Base-by-base conservation (phyloP, 2,888 invertebrate species). In the Sminthurides aquaticus region DNA sequence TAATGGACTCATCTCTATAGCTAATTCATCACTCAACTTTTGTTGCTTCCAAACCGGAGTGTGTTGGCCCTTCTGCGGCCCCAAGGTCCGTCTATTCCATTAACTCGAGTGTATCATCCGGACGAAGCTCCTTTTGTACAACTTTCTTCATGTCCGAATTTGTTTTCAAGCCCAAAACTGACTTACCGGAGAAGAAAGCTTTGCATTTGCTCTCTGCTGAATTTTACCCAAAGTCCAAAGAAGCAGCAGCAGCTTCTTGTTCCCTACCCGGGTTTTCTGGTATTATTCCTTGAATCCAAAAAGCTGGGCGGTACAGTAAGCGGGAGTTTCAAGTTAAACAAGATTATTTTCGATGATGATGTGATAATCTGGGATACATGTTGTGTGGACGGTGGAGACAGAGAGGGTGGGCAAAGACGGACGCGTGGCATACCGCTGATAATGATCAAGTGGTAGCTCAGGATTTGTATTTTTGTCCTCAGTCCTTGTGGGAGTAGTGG, bases 401-500 rank as follows among this genome's bases (percentile, higher is more conserved):
- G 15, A 34, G 15, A 34, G 43, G 8, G 5, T 34, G 43, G 43
- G 43, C 15, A 5, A 34, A 34, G 43, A 11, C n/a, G n/a, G n/a
- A n/a, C 43, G 15, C 43, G 43, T 34, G 43, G 43, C 43, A 15
- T 34, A 34, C 43, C 43, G 43, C 43, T 11, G 43, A 34, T 34
- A 34, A 34, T 34, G 43, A 34, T 34, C 8, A 15, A 34, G 43
- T 15, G 15, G 15, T n/a, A n/a, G 5, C 43, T 15, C 5, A 34
- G 43, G 43, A 20, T 52, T 52, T 52, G 20, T 18, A 52, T 52
- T 52, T 5, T 59, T 59, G 25, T 59, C 28, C 57, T 28, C n/a
- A 57, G 27, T 26, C 57, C 57, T 25, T 57, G 29, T 59, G 27
- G 59, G 43, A 28, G 25, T 59, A 20, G n/a, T 59, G 22, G 25